Base-by-base conservation (phyloP, 2,888 invertebrate genomes). In the Synergus japonicus region DNA sequence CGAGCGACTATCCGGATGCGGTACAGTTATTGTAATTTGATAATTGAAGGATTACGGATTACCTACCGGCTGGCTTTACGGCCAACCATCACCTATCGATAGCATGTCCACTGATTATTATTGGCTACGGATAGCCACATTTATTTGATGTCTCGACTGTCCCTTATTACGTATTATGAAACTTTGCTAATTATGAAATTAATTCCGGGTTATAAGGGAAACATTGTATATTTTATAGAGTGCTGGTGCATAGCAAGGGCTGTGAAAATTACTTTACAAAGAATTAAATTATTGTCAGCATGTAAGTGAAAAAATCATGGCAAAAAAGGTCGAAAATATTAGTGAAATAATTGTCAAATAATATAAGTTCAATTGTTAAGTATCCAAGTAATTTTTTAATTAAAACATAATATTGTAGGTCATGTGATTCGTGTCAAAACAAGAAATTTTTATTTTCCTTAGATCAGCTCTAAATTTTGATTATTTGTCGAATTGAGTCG, bases 21-120 rank as follows among this genome's bases (percentile, higher is more conserved):
- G 58, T 84, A 84, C 73, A 73, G 85, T 87, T 88, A 87, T 87
- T 86, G 87, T 89, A 89, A 89, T 90, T 88, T 87, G 85, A 88
- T 89, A 89, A 88, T 89, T 88, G 87, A 86, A 87, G 89, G 89
- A 90, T 90, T 90, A 90, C 82, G 86, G 85, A 89, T 87, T 86
- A 86, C 85, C 85, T 84, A 63, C 63, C 82, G 81, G 84, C 83
- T 81, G 73, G 49, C 73, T 73, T 73, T 37, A 54, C 54, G 37
- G 37, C 73, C 54, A 73, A 73, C 73, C 37, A 49, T 73, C 54
- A 54, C 54, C 49, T 37, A 41, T 73, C n/a, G 37, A 54, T 10
- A 37, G n/a, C 29, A 10, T 29, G 54, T 37, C 73, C 49, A 79
- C 83, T 84, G 86, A 86, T 87, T 85, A 83, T 86, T 84, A 87